phyloP scores from a whole-genome alignment of 1,140 invertebrate species.

The Ylistrum balloti region DNA sequence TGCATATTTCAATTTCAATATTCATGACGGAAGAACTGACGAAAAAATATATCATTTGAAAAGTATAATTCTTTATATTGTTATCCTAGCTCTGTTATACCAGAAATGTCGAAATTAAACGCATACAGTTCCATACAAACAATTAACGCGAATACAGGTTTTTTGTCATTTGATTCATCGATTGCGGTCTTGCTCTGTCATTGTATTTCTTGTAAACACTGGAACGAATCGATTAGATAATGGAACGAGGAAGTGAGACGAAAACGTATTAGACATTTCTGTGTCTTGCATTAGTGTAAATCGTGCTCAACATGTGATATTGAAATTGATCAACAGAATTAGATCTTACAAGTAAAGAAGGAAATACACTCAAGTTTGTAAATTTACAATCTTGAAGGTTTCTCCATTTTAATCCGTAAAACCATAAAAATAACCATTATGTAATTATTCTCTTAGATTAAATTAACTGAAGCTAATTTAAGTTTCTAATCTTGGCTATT shows the following conservation, averaged over 20 bases:
- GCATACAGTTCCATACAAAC: too few species aligned
- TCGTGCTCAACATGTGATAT: background rate
- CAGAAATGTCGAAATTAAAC: too few species aligned
- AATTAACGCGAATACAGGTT: too few species aligned
- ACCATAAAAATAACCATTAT: background rate
- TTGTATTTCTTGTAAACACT: background rate
- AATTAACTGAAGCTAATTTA: slow-evolving; percentile 26
- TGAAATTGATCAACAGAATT: background rate
- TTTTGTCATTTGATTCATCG: background rate
- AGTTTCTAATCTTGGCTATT: background rate
- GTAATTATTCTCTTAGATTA: background rate
- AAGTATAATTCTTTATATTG: too few species aligned
- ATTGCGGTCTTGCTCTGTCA: background rate
- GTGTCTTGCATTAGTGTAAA: background rate
- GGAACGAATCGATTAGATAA: background rate
- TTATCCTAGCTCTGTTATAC: too few species aligned
- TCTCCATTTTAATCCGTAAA: slow-evolving; percentile 1
- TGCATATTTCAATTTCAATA: too few species aligned
- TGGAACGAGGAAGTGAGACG: background rate
- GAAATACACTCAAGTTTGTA: background rate
- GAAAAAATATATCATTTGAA: too few species aligned
- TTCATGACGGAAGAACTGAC: too few species aligned
- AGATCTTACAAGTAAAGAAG: background rate
- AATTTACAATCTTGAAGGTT: background rate
- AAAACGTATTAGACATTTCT: background rate